Evolutionary conservation across 2,797 vertebrate species (phyloP).

Genomic region (Rousettus madagascariensis): DNA sequence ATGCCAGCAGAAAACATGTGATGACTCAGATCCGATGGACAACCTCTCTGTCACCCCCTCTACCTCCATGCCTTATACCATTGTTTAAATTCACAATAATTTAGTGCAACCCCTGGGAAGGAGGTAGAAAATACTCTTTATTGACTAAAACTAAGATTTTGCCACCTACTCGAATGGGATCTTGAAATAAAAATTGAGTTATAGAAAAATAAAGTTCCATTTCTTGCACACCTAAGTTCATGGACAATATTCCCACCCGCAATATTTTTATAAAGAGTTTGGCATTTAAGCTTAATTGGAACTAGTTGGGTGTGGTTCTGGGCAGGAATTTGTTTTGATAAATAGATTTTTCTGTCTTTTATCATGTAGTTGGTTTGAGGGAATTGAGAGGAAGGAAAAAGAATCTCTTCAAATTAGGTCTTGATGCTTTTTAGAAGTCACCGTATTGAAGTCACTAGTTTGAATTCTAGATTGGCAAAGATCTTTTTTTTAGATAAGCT

Average conservation of each 20-base stretch:
- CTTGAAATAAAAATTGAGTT: conserved; percentile 7
- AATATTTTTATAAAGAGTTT: background rate
- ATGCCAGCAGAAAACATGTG: background rate
- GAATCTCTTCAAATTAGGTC: background rate
- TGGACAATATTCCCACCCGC: background rate
- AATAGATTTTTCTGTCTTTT: background rate
- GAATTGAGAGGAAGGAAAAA: background rate
- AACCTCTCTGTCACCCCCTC: background rate
- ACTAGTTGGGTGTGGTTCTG: background rate
- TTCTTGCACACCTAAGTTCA: background rate
- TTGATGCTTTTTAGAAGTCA: background rate
- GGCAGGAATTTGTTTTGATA: background rate
- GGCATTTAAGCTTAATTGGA: background rate
- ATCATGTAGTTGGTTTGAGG: background rate
- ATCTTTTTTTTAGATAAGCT: background rate
- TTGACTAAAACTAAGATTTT: conserved; percentile 17
- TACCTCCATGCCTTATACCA: background rate
- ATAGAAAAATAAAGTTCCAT: conserved; percentile 19
- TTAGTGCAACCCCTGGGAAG: background rate
- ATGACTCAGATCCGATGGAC: background rate
- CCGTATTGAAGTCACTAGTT: background rate
- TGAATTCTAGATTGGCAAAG: background rate
- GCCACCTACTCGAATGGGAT: background rate
- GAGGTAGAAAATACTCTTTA: background rate
- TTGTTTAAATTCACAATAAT: background rate